phyloP scores from a whole-genome alignment of 2,797 vertebrate species.

The Neosilurus mollespiculum region DNA sequence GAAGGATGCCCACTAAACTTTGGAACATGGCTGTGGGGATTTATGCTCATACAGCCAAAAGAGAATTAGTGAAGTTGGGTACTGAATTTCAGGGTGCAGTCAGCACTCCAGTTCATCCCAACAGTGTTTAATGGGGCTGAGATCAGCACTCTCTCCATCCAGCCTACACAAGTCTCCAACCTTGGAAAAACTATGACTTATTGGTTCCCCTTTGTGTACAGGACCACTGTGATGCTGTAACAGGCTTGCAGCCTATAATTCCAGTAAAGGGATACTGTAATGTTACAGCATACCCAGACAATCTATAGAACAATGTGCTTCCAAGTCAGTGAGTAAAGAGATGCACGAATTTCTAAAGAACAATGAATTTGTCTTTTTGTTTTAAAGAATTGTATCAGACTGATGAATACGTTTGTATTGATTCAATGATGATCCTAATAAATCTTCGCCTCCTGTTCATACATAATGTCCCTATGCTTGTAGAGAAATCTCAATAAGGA shows the following conservation, averaged over 20 bases:
- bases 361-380: neutral
- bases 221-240: neutral
- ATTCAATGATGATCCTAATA: neutral
- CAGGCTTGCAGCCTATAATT: too few relatives aligned
- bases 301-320: neutral
- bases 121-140: neutral
- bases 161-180: neutral
- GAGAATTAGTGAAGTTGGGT: neutral
- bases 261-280: neutral
- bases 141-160: neutral
- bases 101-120: neutral
- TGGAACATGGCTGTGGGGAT: neutral
- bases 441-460: neutral
- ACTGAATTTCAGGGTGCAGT: neutral
- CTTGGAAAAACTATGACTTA: neutral
- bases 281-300: neutral
- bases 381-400: neutral
- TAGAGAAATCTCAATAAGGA: conserved; percentile 11
- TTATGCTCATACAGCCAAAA: neutral
- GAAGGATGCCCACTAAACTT: neutral
- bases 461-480: neutral
- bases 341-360: neutral
- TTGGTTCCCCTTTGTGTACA: neutral
- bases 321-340: neutral
- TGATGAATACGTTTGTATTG: neutral